Base-by-base conservation (phyloP, 2,888 invertebrate species). In the Erpobdella octoculata region DNA sequence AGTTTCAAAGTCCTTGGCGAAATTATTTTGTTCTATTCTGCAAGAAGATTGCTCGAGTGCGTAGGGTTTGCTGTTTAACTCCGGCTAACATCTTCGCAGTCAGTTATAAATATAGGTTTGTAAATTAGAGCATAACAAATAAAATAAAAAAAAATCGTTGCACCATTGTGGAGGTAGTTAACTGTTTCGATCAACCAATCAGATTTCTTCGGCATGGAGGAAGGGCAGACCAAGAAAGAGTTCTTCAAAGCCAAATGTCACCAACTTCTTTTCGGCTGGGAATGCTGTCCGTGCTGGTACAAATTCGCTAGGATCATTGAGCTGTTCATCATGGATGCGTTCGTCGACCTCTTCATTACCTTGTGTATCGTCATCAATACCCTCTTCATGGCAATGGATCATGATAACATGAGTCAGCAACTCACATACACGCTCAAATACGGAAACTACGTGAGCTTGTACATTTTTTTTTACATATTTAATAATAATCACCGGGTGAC, bases 311-410 rank as follows among this genome's bases (percentile, higher is more conserved):
- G 91, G 70, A 75, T 81, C 73, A 85, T 91, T 88, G 86, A 89
- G 90, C 86, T 93, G 75, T 86, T 97, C 80, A 94, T 97, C 78
- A 94, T 96, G 86, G 96, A 97, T 87, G 93, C 96, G 9, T 97
- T 97, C 85, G 92, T 95, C 78, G 97, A 97, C 84, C 87, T 97
- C 78, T 95, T 96, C 86, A 96, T 97, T 83, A 97, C 96, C 37
- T 87, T 97, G 74, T 96, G 95, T 85, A 97, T 97, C 85, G 92
- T 96, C 76, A 92, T 94, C 81, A 97, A 97, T 85, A 97, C 96
- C 15, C 86, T 93, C 78, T 95, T 96, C 86, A 95, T 96, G 95
- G 95, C 94, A 21, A 86, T 94, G 83, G 95, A 96, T 85, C 93
- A 94, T 81, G 91, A 94, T 84, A 91, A 92, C 78, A 94, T 94